Evolutionary conservation across 2,797 vertebrate species (phyloP).

Genomic region (Apogon talboti): DNA sequence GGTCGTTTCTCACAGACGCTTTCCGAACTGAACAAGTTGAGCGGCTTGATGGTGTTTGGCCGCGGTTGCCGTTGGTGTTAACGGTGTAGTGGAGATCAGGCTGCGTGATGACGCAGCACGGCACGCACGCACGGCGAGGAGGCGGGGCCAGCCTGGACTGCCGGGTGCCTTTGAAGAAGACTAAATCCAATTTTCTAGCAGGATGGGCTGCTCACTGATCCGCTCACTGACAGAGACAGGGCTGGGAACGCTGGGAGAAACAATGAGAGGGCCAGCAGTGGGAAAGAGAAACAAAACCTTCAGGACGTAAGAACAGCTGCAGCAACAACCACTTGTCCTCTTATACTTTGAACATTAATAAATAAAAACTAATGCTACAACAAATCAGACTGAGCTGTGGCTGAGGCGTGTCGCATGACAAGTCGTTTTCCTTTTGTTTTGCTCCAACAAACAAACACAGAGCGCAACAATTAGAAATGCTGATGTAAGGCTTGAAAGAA

Average conservation of each 20-base stretch:
- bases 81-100: slow-evolving; percentile 20
- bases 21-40: background rate
- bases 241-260: slow-evolving; percentile 36
- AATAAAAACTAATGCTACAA: background rate
- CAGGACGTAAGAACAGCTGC: no score
- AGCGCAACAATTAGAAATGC: slow-evolving; percentile 52
- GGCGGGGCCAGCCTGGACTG: slow-evolving; percentile 20
- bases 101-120: slow-evolving; percentile 45
- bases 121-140: slow-evolving; percentile 26
- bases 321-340: no score
- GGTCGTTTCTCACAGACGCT: background rate
- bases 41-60: slow-evolving; percentile 20
- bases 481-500: slow-evolving; percentile 46
- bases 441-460: background rate
- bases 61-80: background rate
- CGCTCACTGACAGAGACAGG: slow-evolving; percentile 45
- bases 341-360: background rate
- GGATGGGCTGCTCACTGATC: slow-evolving; percentile 62
- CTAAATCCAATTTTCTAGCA: slow-evolving; percentile 74
- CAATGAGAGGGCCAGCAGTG: background rate
- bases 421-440: background rate
- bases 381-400: background rate
- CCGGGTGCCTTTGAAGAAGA: slow-evolving; percentile 59
- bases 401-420: background rate
- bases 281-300: background rate